Base-by-base conservation (phyloP, 2,888 invertebrate species). In the Hydropsyche betteni region DNA sequence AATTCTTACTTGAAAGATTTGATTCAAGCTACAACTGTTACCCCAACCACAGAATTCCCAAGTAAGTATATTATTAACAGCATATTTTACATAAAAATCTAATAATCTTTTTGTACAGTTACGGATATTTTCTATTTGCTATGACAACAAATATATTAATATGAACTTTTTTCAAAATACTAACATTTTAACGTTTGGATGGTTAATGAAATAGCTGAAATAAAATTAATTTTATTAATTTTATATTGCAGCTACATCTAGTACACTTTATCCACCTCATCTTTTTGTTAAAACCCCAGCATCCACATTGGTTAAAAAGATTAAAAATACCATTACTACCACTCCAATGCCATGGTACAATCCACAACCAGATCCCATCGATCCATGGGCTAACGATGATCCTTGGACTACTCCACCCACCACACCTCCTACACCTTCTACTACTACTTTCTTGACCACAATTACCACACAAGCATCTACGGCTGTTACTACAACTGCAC, bases 401-500 rank as follows among this genome's bases (percentile, higher is more conserved):
- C 88, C 88, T 80, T 87, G 88, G 81, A 87, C 87, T 80, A 79
- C 82, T 61, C 85, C 86, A 76, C 86, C 87, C 74, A 83, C 85
- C 80, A 83, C 85, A 76, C 83, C 86, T 78, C 85, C 88, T 80
- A 64, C 64, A 12, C 81, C 83, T n/a, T n/a, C n/a, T 10, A 82
- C 86, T 81, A 85, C 86, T 73, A 83, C 85, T 79, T 82, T 85
- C 74, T 85, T 87, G 78, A 87, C 88, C 82, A 86, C 88, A 82
- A 75, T 82, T 6, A 85, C 85, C 79, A 86, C 89, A 74, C 85
- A 84, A 81, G 84, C 87, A 78, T 87, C 86, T 81, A 86, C 88
- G 75, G 87, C 88, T 80, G 86, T 88, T 84, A 84, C 87, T 82
- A 86, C 87, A 83, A 86, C 87, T 80, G 87, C 87, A 83, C 87